Evolutionary conservation across 2,113 vertebrate species (phyloP), one percentile per base, ranked within the genome.

Genomic region (Hypanus sabinus): DNA sequence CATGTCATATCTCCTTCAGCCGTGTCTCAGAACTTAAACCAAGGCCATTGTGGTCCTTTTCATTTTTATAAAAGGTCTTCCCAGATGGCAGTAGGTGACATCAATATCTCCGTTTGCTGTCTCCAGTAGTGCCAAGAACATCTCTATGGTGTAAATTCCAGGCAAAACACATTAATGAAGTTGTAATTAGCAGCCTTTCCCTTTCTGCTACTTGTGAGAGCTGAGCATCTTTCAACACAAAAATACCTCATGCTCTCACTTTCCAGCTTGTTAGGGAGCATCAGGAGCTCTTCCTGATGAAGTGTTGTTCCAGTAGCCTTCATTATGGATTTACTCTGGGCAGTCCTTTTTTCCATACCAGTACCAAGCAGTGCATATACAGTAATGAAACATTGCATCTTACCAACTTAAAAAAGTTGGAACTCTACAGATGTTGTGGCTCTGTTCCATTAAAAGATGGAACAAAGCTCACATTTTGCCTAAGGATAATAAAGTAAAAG

Each of bases 371-470:
- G 36, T 38, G 11, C 76, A 46, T 20, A 46, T 46, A 46, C 46
- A 46, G 2, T 81, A 3, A 38, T 81, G 14, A 79, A 79, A 79
- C 76, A 30, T 27, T 0, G 7, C 81, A 60, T 27, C 55, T 57
- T 30, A 2, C 7, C 22, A 60, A 85, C 81, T 65, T 60, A 65
- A 60, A 90, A 33, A 16, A 33, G 4, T 79, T 4, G 36, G 30
- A n/a, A n/a, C 33, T 16, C 30, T 90, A 16, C 14, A 27, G 85
- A 62, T 88, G 85, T 65, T 57, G 85, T 88, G 16, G 20, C 57
- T 88, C 57, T 65, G 8, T 88, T 88, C 85, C 85, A 88, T 68
- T 90, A 65, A 90, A 90, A 36, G 60, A 90, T 68, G 33, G 14
- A 16, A 30, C 65, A 87, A 90, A 8, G 30, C 62, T 33, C 60